phyloP scores from a whole-genome alignment of 2,797 vertebrate genomes.

The Pteropus rufus region DNA sequence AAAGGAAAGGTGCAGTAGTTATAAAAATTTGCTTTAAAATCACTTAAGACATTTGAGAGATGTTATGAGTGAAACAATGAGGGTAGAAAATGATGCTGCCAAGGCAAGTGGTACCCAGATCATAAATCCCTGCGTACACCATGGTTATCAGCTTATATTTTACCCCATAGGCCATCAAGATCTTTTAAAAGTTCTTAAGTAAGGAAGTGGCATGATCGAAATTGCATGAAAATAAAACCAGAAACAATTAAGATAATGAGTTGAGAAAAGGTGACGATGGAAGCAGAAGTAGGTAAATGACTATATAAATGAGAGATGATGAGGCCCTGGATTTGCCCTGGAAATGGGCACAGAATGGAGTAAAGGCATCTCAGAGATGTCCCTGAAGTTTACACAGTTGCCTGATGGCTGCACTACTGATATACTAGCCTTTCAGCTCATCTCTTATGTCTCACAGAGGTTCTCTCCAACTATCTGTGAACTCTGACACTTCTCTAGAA shows the following conservation, averaged over 20 bases:
- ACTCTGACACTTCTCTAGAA: fast-evolving
- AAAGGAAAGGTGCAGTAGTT: neutral
- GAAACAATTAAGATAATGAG: neutral
- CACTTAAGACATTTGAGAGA: neutral
- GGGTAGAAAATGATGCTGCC: neutral
- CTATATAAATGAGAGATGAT: neutral
- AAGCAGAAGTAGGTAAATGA: neutral
- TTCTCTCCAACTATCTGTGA: neutral
- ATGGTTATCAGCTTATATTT: neutral
- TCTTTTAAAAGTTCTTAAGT: neutral
- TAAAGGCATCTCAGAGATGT: neutral
- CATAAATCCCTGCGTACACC: neutral
- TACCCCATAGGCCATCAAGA: fast-evolving
- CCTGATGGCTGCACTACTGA: neutral
- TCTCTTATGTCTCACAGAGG: neutral
- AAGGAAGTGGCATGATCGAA: neutral
- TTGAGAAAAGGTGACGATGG: neutral
- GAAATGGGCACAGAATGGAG: neutral
- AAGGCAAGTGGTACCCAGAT: fast-evolving
- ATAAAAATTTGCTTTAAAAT: neutral
- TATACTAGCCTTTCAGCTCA: neutral
- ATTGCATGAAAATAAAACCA: neutral
- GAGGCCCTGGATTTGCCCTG: neutral
- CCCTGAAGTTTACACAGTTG: neutral
- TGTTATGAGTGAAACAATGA: neutral